phyloP scores from a whole-genome alignment of 2,888 invertebrate species.

The Acleris laterana region DNA sequence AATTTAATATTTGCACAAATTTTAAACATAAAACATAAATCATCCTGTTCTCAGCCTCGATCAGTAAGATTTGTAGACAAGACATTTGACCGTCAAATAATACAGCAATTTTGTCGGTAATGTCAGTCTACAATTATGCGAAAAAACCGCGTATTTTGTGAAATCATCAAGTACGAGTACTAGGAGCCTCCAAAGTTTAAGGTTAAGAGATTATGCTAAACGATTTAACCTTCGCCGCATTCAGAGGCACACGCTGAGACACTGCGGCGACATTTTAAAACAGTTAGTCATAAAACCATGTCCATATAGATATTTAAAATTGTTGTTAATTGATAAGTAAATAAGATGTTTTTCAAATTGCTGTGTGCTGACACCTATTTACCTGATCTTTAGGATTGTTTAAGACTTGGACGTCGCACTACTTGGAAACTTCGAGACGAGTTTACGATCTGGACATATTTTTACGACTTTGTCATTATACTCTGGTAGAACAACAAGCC shows the following conservation, averaged over 20 bases:
- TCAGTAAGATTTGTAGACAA: conserved; percentile 12
- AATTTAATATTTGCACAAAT: no score
- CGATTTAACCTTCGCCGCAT: conserved; percentile 16
- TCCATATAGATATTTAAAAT: no score
- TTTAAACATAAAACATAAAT: conserved; percentile 2
- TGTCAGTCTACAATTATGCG: conserved; percentile 9
- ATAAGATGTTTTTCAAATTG: no score
- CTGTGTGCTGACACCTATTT: no score
- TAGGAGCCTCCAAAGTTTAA: conserved; percentile 33
- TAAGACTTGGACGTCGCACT: no score
- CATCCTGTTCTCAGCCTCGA: conserved; percentile 21
- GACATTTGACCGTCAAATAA: conserved; percentile 19
- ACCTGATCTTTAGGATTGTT: no score
- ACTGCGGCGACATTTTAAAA: neutral
- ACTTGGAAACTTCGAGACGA: no score
- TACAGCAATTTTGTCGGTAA: conserved; percentile 1
- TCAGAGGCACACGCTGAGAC: conserved; percentile 9
- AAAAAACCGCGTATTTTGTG: conserved; percentile 25
- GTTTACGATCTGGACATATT: no score
- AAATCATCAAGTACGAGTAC: conserved; percentile 17
- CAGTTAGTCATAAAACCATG: neutral
- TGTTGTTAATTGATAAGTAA: no score
- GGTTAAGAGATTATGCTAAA: conserved; percentile 30
- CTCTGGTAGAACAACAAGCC: no score
- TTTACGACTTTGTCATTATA: no score